Evolutionary conservation across 30 jellyfish, hydroid and myxozoan genomes (phyloP).

Genomic region (Morbakka virulenta): DNA sequence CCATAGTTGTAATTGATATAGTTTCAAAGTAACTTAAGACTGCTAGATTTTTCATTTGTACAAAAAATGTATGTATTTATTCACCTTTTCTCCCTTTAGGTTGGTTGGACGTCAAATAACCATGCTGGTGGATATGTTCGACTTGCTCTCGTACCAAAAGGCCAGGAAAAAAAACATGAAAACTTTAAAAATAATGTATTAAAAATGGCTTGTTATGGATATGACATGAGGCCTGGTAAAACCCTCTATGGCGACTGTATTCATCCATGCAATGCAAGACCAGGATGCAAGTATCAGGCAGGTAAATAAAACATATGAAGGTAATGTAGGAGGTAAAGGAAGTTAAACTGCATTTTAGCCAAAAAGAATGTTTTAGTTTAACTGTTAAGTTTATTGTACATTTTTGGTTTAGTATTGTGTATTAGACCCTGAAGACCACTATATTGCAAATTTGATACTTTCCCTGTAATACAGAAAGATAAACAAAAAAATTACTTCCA

Average conservation of each 20-base stretch:
- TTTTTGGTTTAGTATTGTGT: too few species aligned
- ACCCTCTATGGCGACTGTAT: slow-evolving; percentile 51
- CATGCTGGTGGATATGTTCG: slow-evolving; percentile 75
- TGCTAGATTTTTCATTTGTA: not conserved
- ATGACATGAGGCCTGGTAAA: slow-evolving; percentile 23
- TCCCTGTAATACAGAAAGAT: too few species aligned
- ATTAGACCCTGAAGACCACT: too few species aligned
- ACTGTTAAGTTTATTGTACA: too few species aligned
- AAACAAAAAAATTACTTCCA: too few species aligned
- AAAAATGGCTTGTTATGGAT: slow-evolving; percentile 57
- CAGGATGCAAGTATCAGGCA: slow-evolving; percentile 61
- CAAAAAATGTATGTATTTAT: not conserved
- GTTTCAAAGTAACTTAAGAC: too few species aligned
- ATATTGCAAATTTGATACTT: too few species aligned
- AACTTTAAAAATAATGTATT: slow-evolving; percentile 33
- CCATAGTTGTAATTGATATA: too few species aligned
- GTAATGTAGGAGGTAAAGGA: too few species aligned
- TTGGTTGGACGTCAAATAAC: slow-evolving; percentile 72
- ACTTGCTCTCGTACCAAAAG: slow-evolving; percentile 48
- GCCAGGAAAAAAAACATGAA: slow-evolving; percentile 15
- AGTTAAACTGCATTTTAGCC: not conserved
- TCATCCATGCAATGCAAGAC: slow-evolving; percentile 68
- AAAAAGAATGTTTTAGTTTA: too few species aligned
- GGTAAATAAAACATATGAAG: too few species aligned
- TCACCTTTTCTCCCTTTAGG: slow-evolving; percentile 8